Evolutionary conservation across 1,140 invertebrate genomes (phyloP).

Genomic region (Achroia grisella): DNA sequence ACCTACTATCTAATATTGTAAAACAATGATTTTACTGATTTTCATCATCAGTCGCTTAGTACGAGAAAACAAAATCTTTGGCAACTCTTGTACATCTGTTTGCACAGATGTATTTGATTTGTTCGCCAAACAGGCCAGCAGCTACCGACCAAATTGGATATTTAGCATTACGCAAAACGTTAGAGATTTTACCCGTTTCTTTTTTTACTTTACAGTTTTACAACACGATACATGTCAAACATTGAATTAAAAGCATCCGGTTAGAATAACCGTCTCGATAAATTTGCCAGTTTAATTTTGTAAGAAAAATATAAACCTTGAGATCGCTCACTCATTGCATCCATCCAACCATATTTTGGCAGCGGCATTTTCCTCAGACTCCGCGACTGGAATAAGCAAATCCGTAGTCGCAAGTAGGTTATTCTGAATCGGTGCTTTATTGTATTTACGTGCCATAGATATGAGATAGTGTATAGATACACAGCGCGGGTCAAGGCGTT

Average conservation of each 20-base stretch:
- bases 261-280: neutral
- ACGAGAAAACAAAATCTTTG: constrained; percentile 25
- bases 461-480: constrained; percentile 52
- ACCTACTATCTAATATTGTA: no score
- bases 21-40: no score
- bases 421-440: constrained; percentile 55
- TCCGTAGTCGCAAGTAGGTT: constrained; percentile 49
- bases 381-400: constrained; percentile 51
- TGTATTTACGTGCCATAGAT: constrained; percentile 67
- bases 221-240: neutral
- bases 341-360: constrained; percentile 23
- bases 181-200: constrained; percentile 11
- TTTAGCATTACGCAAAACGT: constrained; percentile 34
- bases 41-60: constrained; percentile 18
- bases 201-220: constrained; percentile 12
- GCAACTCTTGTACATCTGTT: constrained; percentile 26
- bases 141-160: constrained; percentile 33
- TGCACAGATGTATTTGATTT: constrained; percentile 53
- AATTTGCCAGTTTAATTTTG: constrained; percentile 14
- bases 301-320: constrained; percentile 19
- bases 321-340: constrained; percentile 9
- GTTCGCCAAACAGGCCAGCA: constrained; percentile 31
- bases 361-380: constrained; percentile 38
- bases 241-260: neutral
- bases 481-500: constrained; percentile 56